A percentile compares a stretch with the other conserved stretches of the same genome.
Evolutionary conservation across 1,140 invertebrate species (phyloP).

Genomic region (Acarapis woodi): DNA sequence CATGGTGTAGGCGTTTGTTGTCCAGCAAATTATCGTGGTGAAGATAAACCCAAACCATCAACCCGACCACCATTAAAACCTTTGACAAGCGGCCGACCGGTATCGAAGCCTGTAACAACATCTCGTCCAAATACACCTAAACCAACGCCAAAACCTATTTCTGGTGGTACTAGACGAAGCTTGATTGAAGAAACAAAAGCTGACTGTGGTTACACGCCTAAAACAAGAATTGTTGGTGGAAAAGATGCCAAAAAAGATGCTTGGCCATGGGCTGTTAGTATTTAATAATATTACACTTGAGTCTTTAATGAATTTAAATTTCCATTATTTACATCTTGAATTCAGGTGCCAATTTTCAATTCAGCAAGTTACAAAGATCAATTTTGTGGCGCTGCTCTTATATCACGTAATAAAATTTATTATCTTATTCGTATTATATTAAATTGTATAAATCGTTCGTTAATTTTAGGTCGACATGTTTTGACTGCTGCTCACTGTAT

Average conservation of each 20-base stretch:
- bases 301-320: too few relatives aligned
- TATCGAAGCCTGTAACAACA: background rate
- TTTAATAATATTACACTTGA: background rate
- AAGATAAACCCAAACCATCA: background rate
- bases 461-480: background rate
- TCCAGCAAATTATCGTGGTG: background rate
- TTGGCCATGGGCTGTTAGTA: constrained; percentile 52
- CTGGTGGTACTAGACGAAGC: too few relatives aligned
- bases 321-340: too few relatives aligned
- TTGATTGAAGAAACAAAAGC: too few relatives aligned
- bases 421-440: too few relatives aligned
- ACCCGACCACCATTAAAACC: background rate
- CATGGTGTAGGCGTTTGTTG: background rate
- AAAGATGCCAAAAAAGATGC: constrained; percentile 30
- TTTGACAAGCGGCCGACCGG: background rate
- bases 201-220: background rate
- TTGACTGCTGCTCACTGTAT: background rate
- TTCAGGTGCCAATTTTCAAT: too few relatives aligned
- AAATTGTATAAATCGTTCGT: too few relatives aligned
- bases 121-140: constrained; percentile 1
- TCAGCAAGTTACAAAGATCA: too few relatives aligned
- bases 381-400: background rate
- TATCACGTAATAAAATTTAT: too few relatives aligned
- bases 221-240: constrained; percentile 25
- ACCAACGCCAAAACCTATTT: background rate